Evolutionary conservation across 1,140 invertebrate genomes (phyloP).

Genomic region (Drosophila ambigua): DNA sequence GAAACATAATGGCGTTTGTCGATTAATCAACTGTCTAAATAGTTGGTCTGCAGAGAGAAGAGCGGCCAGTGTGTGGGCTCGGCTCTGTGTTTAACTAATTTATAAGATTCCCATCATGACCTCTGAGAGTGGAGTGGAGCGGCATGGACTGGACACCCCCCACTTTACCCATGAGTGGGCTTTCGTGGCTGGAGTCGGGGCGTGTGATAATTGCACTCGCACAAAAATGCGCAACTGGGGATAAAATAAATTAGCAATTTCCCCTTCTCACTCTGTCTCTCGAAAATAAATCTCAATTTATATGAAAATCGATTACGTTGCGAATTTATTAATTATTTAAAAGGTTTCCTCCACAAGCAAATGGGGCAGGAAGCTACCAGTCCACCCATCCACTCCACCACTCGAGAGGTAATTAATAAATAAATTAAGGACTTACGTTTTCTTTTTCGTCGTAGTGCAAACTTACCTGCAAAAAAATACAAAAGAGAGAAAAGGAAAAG

Average conservation of each 20-base stretch:
- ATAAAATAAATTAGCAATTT: slow-evolving; percentile 68
- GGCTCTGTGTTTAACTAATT: slow-evolving; percentile 60
- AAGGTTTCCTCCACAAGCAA: slow-evolving; percentile 44
- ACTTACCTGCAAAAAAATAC: slow-evolving; percentile 70
- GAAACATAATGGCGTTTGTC: slow-evolving; percentile 70
- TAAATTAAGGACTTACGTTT: slow-evolving; percentile 76
- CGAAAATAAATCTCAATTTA: slow-evolving; percentile 79
- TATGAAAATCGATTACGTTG: slow-evolving; percentile 77
- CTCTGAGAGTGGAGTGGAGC: too few relatives aligned
- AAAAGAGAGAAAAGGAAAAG: slow-evolving; percentile 28
- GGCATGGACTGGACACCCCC: too few relatives aligned
- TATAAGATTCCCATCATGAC: slow-evolving; percentile 56
- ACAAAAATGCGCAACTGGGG: slow-evolving; percentile 73
- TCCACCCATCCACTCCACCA: slow-evolving; percentile 5
- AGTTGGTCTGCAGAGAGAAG: slow-evolving; percentile 23
- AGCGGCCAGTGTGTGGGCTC: slow-evolving; percentile 5
- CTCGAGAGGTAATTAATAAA: slow-evolving; percentile 56
- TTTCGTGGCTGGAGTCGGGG: slow-evolving; percentile 9
- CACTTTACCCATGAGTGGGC: too few relatives aligned
- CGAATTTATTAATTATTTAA: slow-evolving; percentile 76
- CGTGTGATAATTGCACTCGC: slow-evolving; percentile 72
- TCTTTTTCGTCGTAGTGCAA: slow-evolving; percentile 77
- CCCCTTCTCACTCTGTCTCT: slow-evolving; percentile 11
- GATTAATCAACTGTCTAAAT: slow-evolving; percentile 77
- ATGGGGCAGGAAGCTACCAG: slow-evolving; percentile 48